Conservation (phyloP, 2,888 invertebrate genomes). For the Mellilla xanthometata region DNA sequence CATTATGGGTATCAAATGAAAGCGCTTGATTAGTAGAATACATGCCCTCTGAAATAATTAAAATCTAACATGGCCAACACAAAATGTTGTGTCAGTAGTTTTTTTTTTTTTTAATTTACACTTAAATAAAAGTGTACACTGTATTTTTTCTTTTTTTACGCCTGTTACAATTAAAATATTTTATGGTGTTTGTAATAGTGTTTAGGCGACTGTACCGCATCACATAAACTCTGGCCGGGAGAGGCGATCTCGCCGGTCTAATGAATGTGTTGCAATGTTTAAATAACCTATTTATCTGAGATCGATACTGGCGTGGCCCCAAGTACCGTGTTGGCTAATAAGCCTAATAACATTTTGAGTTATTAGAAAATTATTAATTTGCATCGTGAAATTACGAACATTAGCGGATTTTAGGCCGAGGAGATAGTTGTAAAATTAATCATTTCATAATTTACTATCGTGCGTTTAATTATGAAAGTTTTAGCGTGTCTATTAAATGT, state of each 20-base stretch:
- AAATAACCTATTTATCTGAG: constrained; percentile 55
- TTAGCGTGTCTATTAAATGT: constrained; percentile 21
- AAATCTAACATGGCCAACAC: too few species aligned
- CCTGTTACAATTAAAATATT: background rate
- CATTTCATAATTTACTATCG: constrained; percentile 27
- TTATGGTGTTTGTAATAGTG: constrained; percentile 21
- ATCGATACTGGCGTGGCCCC: constrained; percentile 32
- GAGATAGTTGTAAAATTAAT: constrained; percentile 25
- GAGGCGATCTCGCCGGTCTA: constrained; percentile 39
- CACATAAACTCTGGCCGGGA: constrained; percentile 35
- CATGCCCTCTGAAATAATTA: too few species aligned
- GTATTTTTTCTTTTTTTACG: too few species aligned
- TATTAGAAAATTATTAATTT: constrained; percentile 26
- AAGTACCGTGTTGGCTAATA: constrained; percentile 28
- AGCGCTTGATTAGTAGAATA: too few species aligned
- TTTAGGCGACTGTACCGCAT: constrained; percentile 24
- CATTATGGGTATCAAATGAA: too few species aligned
- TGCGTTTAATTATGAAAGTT: constrained; percentile 25
- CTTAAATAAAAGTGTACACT: too few species aligned
- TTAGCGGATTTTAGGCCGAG: constrained; percentile 12
- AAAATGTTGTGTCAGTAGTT: too few species aligned
- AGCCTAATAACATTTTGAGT: constrained; percentile 26
- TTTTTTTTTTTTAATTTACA: too few species aligned
- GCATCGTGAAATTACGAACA: constrained; percentile 21
- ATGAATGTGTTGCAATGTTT: constrained; percentile 53